Percentiles rank a stretch among this genome's conserved stretches.
Conservation (phyloP, 2,113 vertebrate species). For the Xenus cinereus region DNA sequence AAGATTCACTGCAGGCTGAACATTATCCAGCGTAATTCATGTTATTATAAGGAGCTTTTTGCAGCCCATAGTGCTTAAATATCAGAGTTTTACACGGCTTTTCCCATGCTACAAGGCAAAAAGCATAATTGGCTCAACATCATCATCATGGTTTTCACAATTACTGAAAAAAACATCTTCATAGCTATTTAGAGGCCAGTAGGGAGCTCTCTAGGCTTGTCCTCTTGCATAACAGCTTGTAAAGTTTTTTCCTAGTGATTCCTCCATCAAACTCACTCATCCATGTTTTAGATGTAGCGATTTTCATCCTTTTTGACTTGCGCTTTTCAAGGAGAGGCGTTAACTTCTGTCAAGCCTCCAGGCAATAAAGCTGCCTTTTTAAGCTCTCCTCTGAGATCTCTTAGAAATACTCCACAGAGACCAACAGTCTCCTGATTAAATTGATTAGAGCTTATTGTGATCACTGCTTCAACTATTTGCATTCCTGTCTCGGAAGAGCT, state of each 20-base stretch:
- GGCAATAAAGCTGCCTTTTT: slow-evolving; percentile 60
- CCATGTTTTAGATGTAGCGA: not conserved
- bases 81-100: not conserved
- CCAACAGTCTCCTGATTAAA: not conserved
- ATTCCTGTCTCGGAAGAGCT: not conserved
- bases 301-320: slow-evolving; percentile 35
- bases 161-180: not conserved
- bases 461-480: not conserved
- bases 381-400: slow-evolving; percentile 43
- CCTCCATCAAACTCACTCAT: not conserved
- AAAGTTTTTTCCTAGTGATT: not conserved
- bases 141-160: not conserved
- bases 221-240: not conserved
- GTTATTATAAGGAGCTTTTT: not conserved
- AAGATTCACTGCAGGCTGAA: not conserved
- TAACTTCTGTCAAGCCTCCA: slow-evolving; percentile 58
- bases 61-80: not conserved
- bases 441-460: not conserved
- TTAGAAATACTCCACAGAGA: not conserved
- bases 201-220: slow-evolving; percentile 16
- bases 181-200: not conserved
- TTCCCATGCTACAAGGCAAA: not conserved
- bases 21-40: not conserved
- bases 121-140: not conserved
- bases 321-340: slow-evolving; percentile 47